Evolutionary conservation across 2,888 invertebrate species (phyloP), one percentile per base, ranked within the genome.

Genomic region (Plutella xylostella): DNA sequence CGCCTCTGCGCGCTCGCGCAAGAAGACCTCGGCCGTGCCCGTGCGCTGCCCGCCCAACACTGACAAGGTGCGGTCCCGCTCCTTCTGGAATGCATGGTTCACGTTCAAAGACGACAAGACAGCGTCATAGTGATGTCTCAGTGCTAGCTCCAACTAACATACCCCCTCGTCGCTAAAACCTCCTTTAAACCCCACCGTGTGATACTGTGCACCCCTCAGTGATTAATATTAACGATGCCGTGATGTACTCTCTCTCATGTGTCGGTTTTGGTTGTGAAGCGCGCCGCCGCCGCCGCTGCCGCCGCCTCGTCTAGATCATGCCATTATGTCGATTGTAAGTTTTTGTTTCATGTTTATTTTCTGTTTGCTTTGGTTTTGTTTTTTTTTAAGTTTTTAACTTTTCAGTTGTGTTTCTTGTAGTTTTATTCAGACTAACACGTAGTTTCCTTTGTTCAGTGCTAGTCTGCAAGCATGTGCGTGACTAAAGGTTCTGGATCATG

Each of bases 51-150:
- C 68, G 75, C 80, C 50, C 67, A 72, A 51, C 63, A 72, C 52
- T 68, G 88, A 87, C 68, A 91, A 91, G 91, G 91, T 91, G 89
- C 91, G 91, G 73, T 66, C 76, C 61, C 86, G 87, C 72, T 86
- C 86, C 75, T 89, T 89, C 86, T 90, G 90, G 90, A 87, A 85
- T 82, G 44, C 56, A 50, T 76, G 71, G 72, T 76, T 88, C 86
- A 50, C 42, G 47, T 55, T 54, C 53, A 57, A 56, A 52, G 56
- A 56, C 51, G 52, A 51, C 53, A 51, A 46, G 53, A 49, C 54
- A 46, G 50, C 48, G 41, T 50, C 18, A 21, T 14, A 19, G 20
- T 42, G 17, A 37, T 15, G 18, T 6, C 39, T 40, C 31, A 25
- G 17, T 20, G 42, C 48, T 40, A n/a, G n/a, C 30, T 33, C 34